Conservation (phyloP, 2,797 vertebrate species). For the Mionectes olivaceus region DNA sequence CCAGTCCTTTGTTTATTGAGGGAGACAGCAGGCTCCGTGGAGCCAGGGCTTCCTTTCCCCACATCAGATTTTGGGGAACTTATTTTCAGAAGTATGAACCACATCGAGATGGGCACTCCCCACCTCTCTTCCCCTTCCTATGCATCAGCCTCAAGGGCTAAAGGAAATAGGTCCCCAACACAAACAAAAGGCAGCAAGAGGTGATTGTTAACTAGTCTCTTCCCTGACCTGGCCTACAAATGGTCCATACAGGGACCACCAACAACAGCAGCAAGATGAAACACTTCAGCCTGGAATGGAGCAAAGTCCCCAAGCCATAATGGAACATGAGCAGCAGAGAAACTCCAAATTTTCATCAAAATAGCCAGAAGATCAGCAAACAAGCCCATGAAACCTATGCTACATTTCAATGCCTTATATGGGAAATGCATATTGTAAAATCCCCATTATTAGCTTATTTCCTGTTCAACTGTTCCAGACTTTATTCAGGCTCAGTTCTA, state of each 20-base stretch:
- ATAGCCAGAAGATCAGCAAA: constrained; percentile 11
- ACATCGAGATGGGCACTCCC: background rate
- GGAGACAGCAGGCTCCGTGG: constrained; percentile 56
- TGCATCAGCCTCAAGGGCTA: constrained; percentile 20
- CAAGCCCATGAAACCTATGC: background rate
- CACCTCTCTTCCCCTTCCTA: constrained; percentile 59
- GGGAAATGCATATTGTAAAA: constrained; percentile 59
- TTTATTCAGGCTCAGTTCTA: constrained; percentile 52
- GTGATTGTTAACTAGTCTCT: background rate
- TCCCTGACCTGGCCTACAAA: background rate
- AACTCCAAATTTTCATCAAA: background rate
- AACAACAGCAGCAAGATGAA: background rate
- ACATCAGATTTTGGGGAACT: constrained; percentile 56
- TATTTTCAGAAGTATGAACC: constrained; percentile 30
- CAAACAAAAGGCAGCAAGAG: constrained; percentile 45
- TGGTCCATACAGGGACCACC: background rate
- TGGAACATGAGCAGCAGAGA: background rate
- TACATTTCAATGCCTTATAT: constrained; percentile 58
- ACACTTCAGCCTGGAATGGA: background rate
- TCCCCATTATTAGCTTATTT: constrained; percentile 63
- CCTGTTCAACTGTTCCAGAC: constrained; percentile 57
- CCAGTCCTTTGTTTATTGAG: constrained; percentile 64
- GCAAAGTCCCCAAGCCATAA: background rate
- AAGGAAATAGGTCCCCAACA: constrained; percentile 31
- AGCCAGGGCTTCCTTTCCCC: constrained; percentile 67